phyloP scores from a whole-genome alignment of 2,888 invertebrate genomes.

The Andrena trimmerana region DNA sequence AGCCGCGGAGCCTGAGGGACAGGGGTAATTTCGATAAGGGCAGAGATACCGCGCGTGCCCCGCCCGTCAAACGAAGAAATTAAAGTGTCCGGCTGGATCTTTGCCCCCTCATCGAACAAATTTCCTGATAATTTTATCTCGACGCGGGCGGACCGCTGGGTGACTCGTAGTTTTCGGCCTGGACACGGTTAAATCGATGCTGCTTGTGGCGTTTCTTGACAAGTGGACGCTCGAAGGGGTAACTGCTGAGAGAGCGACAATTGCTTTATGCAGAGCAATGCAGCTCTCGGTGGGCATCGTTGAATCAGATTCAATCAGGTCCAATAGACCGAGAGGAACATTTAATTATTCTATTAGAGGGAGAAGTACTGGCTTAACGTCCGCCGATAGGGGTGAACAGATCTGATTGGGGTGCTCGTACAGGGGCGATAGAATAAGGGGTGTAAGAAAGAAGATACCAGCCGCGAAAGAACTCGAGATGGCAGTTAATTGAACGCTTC shows the following conservation, averaged over 20 bases:
- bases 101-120: neutral
- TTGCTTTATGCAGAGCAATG: neutral
- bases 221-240: neutral
- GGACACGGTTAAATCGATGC: neutral
- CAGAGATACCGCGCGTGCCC: conserved; percentile 6
- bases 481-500: neutral
- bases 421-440: conserved; percentile 8
- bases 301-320: neutral
- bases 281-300: neutral
- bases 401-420: neutral
- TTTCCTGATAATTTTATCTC: neutral
- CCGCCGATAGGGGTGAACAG: conserved; percentile 14
- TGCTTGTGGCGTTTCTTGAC: neutral
- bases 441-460: conserved; percentile 3
- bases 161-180: neutral
- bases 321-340: conserved; percentile 8
- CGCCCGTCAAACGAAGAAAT: conserved; percentile 27
- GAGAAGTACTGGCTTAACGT: conserved; percentile 5
- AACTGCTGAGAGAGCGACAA: too few species aligned
- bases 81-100: conserved; percentile 15
- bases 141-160: neutral
- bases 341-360: conserved; percentile 49
- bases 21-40: conserved; percentile 29
- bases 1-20: conserved; percentile 9
- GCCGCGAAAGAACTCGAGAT: neutral